These are phyloP conservation scores for Eupsittula cactorum DNA, from an alignment of 2,113 vertebrate genomes.

Conservation along the genomic window DNA sequence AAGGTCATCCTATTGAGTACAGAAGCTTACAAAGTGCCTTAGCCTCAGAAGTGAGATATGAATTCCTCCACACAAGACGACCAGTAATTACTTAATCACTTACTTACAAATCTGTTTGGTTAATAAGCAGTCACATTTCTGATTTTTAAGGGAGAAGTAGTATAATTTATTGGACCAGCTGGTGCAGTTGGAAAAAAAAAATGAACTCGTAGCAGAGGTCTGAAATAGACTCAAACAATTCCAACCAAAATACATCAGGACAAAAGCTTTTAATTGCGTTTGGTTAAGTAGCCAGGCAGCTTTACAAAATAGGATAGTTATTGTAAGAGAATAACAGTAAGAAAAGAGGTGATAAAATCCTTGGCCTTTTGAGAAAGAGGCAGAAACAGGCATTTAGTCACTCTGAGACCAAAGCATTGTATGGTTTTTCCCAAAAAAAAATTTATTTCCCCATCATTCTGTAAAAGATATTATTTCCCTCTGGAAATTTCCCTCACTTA, in stretches of 20 bases:
- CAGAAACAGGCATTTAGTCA: not conserved
- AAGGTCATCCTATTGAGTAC: not conserved
- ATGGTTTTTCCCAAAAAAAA: not conserved
- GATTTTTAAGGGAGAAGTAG: not conserved
- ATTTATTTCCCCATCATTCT: conserved; percentile 29
- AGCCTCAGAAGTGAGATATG: not conserved
- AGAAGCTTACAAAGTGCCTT: not conserved
- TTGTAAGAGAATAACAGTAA: not conserved
- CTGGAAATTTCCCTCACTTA: conserved; percentile 42
- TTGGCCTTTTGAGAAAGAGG: not conserved
- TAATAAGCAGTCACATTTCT: not conserved
- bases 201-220: not conserved
- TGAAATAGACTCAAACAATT: not conserved
- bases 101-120: not conserved
- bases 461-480: conserved; percentile 47
- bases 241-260: not conserved
- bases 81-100: not conserved
- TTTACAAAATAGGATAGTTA: not conserved
- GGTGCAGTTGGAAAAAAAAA: not conserved
- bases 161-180: not conserved
- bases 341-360: not conserved
- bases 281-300: not conserved
- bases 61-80: not conserved
- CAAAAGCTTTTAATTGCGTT: not conserved
- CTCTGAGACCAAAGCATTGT: not conserved